Evolutionary conservation across 2,113 vertebrate species (phyloP), one percentile per base, ranked within the genome.

Genomic region (Colinus virginianus): DNA sequence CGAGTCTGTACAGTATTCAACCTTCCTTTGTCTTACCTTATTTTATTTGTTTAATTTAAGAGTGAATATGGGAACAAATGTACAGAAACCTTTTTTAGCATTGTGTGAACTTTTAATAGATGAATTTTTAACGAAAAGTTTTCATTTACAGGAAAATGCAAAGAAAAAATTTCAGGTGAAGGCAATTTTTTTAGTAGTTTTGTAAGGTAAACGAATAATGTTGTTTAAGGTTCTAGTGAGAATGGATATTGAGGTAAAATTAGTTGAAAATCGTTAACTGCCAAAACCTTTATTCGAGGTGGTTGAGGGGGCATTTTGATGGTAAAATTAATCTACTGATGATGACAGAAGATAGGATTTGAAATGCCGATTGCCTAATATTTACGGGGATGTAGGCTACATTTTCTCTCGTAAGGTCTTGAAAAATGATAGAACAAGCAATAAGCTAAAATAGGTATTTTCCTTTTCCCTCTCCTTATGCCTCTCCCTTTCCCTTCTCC

Each of bases 141-240:
- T 98, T 98, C 74, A 86, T 97, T 98, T 98, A 95, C 95, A 97
- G 94, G 93, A 96, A 97, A 97, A 97, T 74, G 78, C 95, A 93
- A 95, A 96, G 93, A 97, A 97, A 88, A 76, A 70, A 42, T 72
- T 97, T 95, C 93, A 96, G 96, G 76, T 59, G 89, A 96, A 93
- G 95, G 95, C 64, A 62, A 74, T 82, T 91, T 95, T 90, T 97
- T 96, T 94, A 96, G 78, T 95, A 93, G 95, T 97, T 94, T 97
- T 88, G 34, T 98, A 97, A 97, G 95, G 96, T 95, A 97, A 95
- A 93, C 91, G 19, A 93, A 84, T 93, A 92, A 90, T 94, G 75
- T 93, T 96, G 95, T 96, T 95, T 96, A 90, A 95, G 86, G 95
- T 97, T 96, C 92, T 97, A 96, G 88, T 85, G 90, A 97, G 94